Base-by-base conservation (phyloP, 2,888 invertebrate genomes). In the Scrobipalpa costella region DNA sequence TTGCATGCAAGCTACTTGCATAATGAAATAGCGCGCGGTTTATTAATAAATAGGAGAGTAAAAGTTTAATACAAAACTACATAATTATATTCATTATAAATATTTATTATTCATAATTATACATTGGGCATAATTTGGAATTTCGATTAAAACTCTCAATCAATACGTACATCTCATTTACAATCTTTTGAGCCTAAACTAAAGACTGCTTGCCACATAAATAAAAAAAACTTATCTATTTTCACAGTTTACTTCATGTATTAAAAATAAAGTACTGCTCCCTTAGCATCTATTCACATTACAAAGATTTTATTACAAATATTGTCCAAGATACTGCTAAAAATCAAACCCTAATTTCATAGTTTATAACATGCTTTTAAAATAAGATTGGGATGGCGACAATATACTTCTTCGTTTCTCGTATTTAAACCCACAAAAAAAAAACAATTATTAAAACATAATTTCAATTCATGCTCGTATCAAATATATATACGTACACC, bases 81-180 rank as follows among this genome's bases (percentile, higher is more conserved):
- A 50, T 3, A 47, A 60, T 59, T 34, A 27, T 80, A 82, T 87
- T 88, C 75, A 84, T 88, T 89, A 90, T 89, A 89, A 89, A 90
- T 88, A 89, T 90, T 88, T 89, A 90, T 87, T 62, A 59, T 15
- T 86, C 79, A 85, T 89, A 82, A 86, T 86, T 78, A 84, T 86
- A 88, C 83, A 88, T 80, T 84, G 85, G 87, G 84, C 83, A 84
- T 86, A 86, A 66, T 63, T 89, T 88, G 81, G 84, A 86, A 84
- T 84, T 83, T 79, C 71, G 73, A 78, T 80, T 78, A 74, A 75
- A 79, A 78, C 73, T 65, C 21, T 50, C 50, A 55, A 57, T 38
- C 63, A 65, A 60, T 60, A 67, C 63, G 64, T 66, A 40, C 40
- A 13, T 40, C 40, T 9, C 40, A 65, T 60, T 21, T 27, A 47